phyloP scores from a whole-genome alignment of 2,888 invertebrate genomes.

The Agrilus cyanescens region DNA sequence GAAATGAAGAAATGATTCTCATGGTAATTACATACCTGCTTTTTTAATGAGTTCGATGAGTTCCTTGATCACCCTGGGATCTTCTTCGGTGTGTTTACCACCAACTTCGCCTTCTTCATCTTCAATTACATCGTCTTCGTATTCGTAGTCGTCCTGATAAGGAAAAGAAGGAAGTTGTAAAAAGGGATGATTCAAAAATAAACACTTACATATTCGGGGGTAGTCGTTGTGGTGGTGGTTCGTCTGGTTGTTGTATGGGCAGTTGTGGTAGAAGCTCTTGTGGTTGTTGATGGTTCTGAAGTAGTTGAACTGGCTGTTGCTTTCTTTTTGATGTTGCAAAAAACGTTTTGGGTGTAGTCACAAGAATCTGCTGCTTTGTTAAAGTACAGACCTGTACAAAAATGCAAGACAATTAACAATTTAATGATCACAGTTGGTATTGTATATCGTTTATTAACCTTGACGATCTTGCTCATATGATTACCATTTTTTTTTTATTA shows the following conservation, averaged over 20 bases:
- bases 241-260: constrained; percentile 38
- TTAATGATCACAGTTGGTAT: no score
- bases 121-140: constrained; percentile 37
- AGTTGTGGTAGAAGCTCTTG: constrained; percentile 39
- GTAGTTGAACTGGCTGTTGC: constrained; percentile 40
- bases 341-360: constrained; percentile 80
- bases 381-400: constrained; percentile 62
- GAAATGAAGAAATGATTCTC: constrained; percentile 1
- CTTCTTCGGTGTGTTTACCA: constrained; percentile 47
- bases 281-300: constrained; percentile 27
- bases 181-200: neutral
- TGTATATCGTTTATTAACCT: no score
- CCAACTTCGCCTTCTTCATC: constrained; percentile 36
- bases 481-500: no score
- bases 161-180: constrained; percentile 1
- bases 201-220: constrained; percentile 25
- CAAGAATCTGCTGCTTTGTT: constrained; percentile 87
- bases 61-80: constrained; percentile 70
- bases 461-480: no score
- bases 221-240: constrained; percentile 32
- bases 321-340: constrained; percentile 55
- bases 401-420: neutral
- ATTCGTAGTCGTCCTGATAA: constrained; percentile 29
- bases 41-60: constrained; percentile 73
- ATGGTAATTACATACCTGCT: constrained; percentile 46